Conservation (phyloP, 2,888 invertebrate genomes). For the Ophioninae sp. region DNA sequence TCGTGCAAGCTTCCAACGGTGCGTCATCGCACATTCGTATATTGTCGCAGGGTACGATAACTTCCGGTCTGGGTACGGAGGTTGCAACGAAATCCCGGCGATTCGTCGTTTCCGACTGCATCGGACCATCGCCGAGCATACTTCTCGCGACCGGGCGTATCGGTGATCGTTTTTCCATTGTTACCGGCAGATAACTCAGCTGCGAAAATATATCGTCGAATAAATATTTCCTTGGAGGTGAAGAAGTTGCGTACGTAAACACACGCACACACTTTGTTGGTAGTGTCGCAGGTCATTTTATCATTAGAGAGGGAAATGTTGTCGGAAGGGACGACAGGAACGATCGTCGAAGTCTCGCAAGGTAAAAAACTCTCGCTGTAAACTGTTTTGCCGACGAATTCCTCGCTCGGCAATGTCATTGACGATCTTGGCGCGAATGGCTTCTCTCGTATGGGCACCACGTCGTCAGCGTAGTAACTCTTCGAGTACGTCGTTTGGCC, state of each 20-base stretch:
- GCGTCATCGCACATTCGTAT: constrained; percentile 71
- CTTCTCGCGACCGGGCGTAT: constrained; percentile 73
- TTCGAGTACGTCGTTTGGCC: constrained; percentile 77
- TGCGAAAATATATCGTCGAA: constrained; percentile 52
- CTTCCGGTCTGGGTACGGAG: constrained; percentile 65
- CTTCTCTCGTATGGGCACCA: constrained; percentile 63
- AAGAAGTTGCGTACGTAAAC: not conserved
- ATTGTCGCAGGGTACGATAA: constrained; percentile 74
- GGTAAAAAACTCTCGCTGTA: constrained; percentile 76
- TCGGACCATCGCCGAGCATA: constrained; percentile 73
- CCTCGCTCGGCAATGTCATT: constrained; percentile 43
- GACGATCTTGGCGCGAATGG: constrained; percentile 55
- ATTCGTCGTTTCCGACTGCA: constrained; percentile 76
- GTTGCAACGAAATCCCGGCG: constrained; percentile 74
- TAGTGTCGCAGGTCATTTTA: constrained; percentile 76
- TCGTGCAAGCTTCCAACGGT: constrained; percentile 76
- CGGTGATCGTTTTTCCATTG: constrained; percentile 71
- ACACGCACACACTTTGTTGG: constrained; percentile 74
- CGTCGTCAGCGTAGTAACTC: constrained; percentile 69
- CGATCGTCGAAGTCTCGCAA: constrained; percentile 59
- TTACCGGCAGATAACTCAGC: constrained; percentile 78
- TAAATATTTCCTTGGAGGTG: not conserved
- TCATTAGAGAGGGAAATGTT: constrained; percentile 71
- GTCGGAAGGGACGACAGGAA: constrained; percentile 69
- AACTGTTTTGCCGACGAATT: constrained; percentile 60